phyloP scores from a whole-genome alignment of 2,888 invertebrate species.

The Andrena fulva region DNA sequence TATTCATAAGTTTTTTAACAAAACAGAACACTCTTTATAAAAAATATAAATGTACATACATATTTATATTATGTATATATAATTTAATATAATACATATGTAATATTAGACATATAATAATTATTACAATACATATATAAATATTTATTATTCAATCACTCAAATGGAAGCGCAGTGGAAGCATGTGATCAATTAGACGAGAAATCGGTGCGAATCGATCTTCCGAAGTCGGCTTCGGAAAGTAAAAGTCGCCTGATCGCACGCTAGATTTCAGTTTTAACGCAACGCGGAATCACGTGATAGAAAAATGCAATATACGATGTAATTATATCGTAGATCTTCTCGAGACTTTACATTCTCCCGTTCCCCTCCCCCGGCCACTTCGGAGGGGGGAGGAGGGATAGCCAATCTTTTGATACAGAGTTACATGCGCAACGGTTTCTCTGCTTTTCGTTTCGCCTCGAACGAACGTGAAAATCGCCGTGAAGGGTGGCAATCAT shows the following conservation, averaged over 20 bases:
- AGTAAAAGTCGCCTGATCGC: slow-evolving; percentile 46
- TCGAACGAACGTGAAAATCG: background rate
- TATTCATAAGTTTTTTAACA: background rate
- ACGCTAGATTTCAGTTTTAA: slow-evolving; percentile 21
- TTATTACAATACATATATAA: background rate
- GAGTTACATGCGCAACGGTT: slow-evolving; percentile 7
- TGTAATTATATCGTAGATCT: slow-evolving; percentile 53
- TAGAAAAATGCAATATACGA: slow-evolving; percentile 31
- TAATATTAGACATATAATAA: too few species aligned
- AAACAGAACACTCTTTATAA: background rate
- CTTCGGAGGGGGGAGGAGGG: background rate
- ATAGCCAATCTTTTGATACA: slow-evolving; percentile 2
- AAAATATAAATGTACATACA: background rate
- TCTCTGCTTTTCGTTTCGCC: background rate
- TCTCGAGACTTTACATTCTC: slow-evolving; percentile 38
- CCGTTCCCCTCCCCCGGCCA: background rate
- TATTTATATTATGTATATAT: too few species aligned
- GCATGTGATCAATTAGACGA: slow-evolving; percentile 4
- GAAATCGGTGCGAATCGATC: slow-evolving; percentile 23
- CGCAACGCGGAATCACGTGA: slow-evolving; percentile 37
- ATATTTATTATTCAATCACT: background rate
- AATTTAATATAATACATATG: too few species aligned
- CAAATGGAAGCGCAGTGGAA: background rate
- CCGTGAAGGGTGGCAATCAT: slow-evolving; percentile 7
- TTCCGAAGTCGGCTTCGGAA: background rate